phyloP scores from a whole-genome alignment of 2,797 vertebrate genomes.

The Mallotus villosus region DNA sequence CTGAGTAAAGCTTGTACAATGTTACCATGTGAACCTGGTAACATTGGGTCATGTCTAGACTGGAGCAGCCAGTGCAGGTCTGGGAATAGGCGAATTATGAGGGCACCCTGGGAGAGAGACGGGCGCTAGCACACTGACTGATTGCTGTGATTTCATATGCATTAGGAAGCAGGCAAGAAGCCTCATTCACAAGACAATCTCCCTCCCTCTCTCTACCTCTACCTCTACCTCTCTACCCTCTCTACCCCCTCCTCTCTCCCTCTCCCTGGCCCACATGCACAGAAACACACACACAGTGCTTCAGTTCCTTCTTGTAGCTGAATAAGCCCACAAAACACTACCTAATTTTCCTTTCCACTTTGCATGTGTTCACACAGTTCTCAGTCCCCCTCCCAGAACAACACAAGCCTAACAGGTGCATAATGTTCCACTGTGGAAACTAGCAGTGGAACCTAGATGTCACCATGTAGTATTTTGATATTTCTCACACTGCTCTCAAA shows the following conservation, averaged over 20 bases:
- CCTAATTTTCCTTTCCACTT: slow-evolving; percentile 26
- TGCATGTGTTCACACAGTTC: slow-evolving; percentile 12
- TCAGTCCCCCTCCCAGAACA: neutral
- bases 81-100: slow-evolving; percentile 24
- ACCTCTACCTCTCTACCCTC: too few relatives aligned
- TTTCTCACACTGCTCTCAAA: slow-evolving; percentile 24
- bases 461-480: neutral
- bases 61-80: slow-evolving; percentile 18
- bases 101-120: slow-evolving; percentile 4
- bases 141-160: slow-evolving; percentile 10
- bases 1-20: slow-evolving; percentile 4
- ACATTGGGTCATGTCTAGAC: slow-evolving; percentile 33
- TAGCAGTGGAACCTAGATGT: neutral
- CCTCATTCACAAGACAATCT: neutral
- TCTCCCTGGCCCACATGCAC: slow-evolving; percentile 8
- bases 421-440: neutral
- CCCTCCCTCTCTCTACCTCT: too few relatives aligned
- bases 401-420: slow-evolving; percentile 26
- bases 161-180: neutral
- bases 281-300: slow-evolving; percentile 5
- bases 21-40: slow-evolving; percentile 19
- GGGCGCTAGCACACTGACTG: slow-evolving; percentile 1
- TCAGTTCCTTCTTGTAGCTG: neutral
- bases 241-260: too few relatives aligned
- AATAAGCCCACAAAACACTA: slow-evolving; percentile 22